A percentile compares a stretch with the other conserved stretches of the same genome.
Conservation (phyloP, 2,797 vertebrate genomes). For the Phalloptychus januarius region DNA sequence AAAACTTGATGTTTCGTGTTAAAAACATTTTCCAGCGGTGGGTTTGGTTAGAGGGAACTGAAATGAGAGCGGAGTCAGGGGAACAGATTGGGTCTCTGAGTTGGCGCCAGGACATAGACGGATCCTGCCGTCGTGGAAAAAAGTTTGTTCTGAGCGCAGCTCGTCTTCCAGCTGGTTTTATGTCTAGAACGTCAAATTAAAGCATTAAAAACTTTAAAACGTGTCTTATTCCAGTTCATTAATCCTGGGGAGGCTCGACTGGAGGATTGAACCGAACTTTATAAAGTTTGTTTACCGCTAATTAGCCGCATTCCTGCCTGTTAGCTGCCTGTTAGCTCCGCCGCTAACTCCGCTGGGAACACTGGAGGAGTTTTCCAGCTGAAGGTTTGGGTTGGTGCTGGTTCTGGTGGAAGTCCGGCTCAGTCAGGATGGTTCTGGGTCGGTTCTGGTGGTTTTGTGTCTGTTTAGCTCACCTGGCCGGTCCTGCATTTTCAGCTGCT, state of each 20-base stretch:
- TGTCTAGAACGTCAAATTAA: not conserved
- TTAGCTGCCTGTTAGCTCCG: conserved; percentile 10
- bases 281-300: conserved; percentile 8
- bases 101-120: conserved; percentile 55
- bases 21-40: not conserved
- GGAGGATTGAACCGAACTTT: not conserved
- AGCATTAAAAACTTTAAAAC: rapidly evolving
- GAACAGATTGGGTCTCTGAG: conserved; percentile 33
- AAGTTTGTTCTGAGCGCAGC: conserved; percentile 36
- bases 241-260: rapidly evolving
- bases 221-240: rapidly evolving
- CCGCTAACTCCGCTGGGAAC: conserved; percentile 19
- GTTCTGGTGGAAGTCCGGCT: not conserved
- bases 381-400: not conserved
- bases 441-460: not conserved
- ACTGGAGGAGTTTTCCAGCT: not conserved
- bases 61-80: not conserved
- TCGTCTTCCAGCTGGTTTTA: not conserved
- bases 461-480: not conserved
- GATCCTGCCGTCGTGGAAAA: conserved; percentile 48
- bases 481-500: not conserved
- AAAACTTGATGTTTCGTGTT: not conserved
- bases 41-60: not conserved
- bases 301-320: conserved; percentile 25
- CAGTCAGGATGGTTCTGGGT: not conserved